Conservation (phyloP, 2,797 vertebrate species). For the Coluber constrictor region DNA sequence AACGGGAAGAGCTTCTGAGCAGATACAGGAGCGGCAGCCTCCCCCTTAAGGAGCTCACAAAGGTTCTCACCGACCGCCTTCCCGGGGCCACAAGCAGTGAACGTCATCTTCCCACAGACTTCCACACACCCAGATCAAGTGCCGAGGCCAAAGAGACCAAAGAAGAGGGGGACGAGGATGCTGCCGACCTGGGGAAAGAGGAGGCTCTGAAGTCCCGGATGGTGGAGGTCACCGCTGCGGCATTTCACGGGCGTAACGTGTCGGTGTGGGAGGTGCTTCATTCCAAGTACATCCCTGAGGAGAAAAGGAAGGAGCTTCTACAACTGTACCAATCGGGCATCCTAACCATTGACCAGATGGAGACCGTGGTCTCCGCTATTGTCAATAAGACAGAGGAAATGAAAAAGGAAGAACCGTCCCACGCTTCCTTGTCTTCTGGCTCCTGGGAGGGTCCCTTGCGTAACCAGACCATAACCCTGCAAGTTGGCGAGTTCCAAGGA, state of each 20-base stretch:
- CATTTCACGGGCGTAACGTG: conserved; percentile 75
- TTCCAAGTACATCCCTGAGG: conserved; percentile 77
- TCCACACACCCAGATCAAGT: not conserved
- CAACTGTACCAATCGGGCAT: conserved; percentile 54
- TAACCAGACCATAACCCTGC: no score
- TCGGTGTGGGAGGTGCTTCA: conserved; percentile 81
- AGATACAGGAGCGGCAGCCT: conserved; percentile 68
- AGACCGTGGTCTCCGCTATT: not conserved
- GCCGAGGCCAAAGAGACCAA: not conserved
- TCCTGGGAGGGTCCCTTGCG: no score
- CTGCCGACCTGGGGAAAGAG: conserved; percentile 74
- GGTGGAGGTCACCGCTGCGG: conserved; percentile 39
- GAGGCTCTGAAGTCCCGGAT: conserved; percentile 21
- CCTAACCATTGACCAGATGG: conserved; percentile 19
- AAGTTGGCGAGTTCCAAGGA: no score
- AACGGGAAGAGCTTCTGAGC: conserved; percentile 71
- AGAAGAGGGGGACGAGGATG: conserved; percentile 65
- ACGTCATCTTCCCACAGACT: not conserved
- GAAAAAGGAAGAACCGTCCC: no score
- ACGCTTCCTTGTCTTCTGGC: no score
- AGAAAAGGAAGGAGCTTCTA: conserved; percentile 72
- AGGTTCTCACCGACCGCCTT: conserved; percentile 51
- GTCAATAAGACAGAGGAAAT: not conserved
- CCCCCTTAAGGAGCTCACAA: conserved; percentile 51
- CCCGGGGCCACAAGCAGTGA: not conserved